Base-by-base conservation (phyloP, 2,888 invertebrate species). In the Ichneumon xanthorius region DNA sequence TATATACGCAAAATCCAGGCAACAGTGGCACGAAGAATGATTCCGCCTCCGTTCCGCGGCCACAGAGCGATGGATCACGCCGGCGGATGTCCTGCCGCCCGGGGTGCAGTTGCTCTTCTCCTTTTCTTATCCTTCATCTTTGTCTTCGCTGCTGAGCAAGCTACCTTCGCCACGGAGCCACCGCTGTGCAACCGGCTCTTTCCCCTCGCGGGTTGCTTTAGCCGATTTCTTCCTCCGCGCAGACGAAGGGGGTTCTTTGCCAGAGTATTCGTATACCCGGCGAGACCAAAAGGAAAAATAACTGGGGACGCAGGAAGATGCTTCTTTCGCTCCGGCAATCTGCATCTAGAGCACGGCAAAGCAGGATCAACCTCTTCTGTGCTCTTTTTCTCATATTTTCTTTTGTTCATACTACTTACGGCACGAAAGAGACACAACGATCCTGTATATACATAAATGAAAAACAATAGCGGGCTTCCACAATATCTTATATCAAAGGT, bases 11-110 rank as follows among this genome's bases (percentile, higher is more conserved):
- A 53, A 65, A 78, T 37, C 63, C 22, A 72, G 58, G 16, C 67
- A 37, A 72, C 71, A 73, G 30, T 6, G 53, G 37, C 63, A 77
- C 63, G 19, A 30, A 68, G 63, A 73, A 50, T 68, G 72, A 70
- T 68, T 68, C 37, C 73, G 70, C 48, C 73, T 77, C 50, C 61
- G 37, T 70, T 70, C 61, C 65, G 70, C 11, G 71, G 72, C 61
- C 76, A 72, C 70, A 65, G 87, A 84, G 86, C 89, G 80, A 90
- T 91, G 89, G 86, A 90, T 91, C 90, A 90, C 85, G 85, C 72
- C 73, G 77, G 77, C 89, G 91, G 89, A 91, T 88, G 86, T 89
- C 88, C 88, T 86, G 87, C 78, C 77, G 72, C 76, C 80, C 80
- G 73, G 70, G 58, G 48, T 80, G 67, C 77, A 73, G 82, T 85